phyloP scores from a whole-genome alignment of 2,113 vertebrate genomes.

The Sorex araneus region DNA sequence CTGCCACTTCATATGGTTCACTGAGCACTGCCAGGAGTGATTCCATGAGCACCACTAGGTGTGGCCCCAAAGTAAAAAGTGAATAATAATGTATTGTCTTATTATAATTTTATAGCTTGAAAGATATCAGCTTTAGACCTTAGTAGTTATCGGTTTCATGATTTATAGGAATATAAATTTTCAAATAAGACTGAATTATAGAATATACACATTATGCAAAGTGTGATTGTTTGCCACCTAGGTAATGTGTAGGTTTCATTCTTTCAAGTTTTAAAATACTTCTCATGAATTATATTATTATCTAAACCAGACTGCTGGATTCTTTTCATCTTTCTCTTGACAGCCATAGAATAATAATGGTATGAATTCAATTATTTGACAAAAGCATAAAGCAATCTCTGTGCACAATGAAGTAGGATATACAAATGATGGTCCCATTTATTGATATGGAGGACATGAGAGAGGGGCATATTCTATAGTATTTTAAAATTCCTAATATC shows the following conservation, averaged over 20 bases:
- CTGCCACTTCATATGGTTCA: too few species aligned
- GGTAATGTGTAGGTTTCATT: slow-evolving; percentile 67
- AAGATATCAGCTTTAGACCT: slow-evolving; percentile 66
- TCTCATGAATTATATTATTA: slow-evolving; percentile 49
- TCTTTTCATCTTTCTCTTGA: slow-evolving; percentile 42
- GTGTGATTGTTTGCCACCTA: slow-evolving; percentile 79
- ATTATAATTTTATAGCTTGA: slow-evolving; percentile 70
- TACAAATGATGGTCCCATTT: slow-evolving; percentile 45
- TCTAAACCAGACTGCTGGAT: slow-evolving; percentile 10
- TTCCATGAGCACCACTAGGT: too few species aligned
- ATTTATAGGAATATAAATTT: slow-evolving; percentile 78
- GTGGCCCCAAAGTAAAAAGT: too few species aligned
- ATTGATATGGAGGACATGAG: background rate
- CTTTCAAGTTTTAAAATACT: slow-evolving; percentile 69
- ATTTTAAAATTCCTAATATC: slow-evolving; percentile 31
- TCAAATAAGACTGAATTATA: slow-evolving; percentile 78
- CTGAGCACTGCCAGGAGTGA: too few species aligned
- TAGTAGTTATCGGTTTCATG: slow-evolving; percentile 67
- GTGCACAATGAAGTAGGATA: background rate
- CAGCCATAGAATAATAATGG: slow-evolving; percentile 28
- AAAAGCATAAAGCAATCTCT: slow-evolving; percentile 42
- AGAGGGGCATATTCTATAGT: background rate
- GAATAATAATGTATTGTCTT: background rate
- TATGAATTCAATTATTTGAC: slow-evolving; percentile 46
- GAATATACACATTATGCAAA: slow-evolving; percentile 69